Base-by-base conservation (phyloP, 2,888 invertebrate species). In the Oscheius sp. region DNA sequence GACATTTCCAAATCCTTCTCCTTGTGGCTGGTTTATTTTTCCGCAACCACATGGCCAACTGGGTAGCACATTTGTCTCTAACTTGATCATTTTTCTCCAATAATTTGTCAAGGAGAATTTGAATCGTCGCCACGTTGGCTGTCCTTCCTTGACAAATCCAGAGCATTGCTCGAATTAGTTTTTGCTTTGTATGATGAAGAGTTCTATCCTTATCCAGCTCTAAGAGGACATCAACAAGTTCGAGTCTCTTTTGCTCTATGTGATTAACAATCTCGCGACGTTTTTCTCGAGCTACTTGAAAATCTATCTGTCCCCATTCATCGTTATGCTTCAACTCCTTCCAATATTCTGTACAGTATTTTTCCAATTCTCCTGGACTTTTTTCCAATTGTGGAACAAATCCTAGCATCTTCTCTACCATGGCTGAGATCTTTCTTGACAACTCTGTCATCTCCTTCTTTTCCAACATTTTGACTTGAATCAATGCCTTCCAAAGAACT, bases 21-120 rank as follows among this genome's bases (percentile, higher is more conserved):
- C 49, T 54, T 3, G 72, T 70, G 56, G 71, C 75, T 50, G 74
- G 78, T 44, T 73, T 73, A 51, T 76, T 80, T 50, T 74, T 69
- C 32, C 68, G 61, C 57, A 77, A 32, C 71, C 73, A 78, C 20
- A 47, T 66, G 5, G 61, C 22, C 44, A 78, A 56, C 49, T 70
- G 67, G 28, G 49, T 47, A 6, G 64, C 50, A 30, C 73, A 70
- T 22, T 69, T 70, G 14, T 61, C 61, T 32, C 78, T 36, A 56
- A 47, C 50, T 4, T 67, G 44, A 20, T 70, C 67, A 9, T 75
- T 67, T 5, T 75, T 74, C 38, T 74, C 71, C 1, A 47, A 51
- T 47, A 78, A 26, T 17, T 72, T 72, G 2, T 33, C 28, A n/a
- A 72, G 45, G 3, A 69, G 41, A 17, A 72, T 57, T 49, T 62